Conservation (phyloP, 2,113 vertebrate genomes). For the Heliornis fulica region DNA sequence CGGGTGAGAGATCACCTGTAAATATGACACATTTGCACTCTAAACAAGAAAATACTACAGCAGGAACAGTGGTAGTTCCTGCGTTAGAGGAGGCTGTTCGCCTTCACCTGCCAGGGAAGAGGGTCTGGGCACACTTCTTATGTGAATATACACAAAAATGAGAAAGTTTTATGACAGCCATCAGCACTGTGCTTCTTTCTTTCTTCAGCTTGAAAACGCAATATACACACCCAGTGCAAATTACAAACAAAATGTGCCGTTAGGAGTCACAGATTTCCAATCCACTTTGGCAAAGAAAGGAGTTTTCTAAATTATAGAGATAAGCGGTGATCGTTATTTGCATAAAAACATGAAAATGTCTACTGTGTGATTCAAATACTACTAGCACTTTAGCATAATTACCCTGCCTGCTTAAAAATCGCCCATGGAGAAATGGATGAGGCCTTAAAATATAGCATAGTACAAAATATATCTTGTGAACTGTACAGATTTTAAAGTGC, state of each 20-base stretch:
- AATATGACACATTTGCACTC: background rate
- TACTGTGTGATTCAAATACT: conserved; percentile 43
- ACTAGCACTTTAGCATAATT: conserved; percentile 31
- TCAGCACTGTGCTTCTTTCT: background rate
- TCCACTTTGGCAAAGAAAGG: conserved; percentile 25
- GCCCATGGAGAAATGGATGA: conserved; percentile 34
- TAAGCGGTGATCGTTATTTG: conserved; percentile 37
- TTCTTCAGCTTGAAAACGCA: background rate
- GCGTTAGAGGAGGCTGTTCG: background rate
- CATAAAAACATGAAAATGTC: conserved; percentile 50
- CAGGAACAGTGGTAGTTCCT: background rate
- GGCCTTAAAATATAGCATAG: conserved; percentile 25
- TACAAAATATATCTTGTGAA: background rate
- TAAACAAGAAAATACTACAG: background rate
- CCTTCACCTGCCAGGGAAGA: background rate
- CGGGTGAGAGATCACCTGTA: background rate
- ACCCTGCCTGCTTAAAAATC: conserved; percentile 20
- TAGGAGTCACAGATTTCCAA: conserved; percentile 21
- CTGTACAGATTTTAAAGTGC: conserved; percentile 10
- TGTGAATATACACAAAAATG: background rate
- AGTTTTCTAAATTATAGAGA: conserved; percentile 37
- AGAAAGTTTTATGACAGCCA: background rate
- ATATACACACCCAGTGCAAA: background rate
- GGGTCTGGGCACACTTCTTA: background rate
- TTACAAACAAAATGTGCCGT: background rate